Base-by-base conservation (phyloP, 2,113 vertebrate genomes). In the Bos indicus region DNA sequence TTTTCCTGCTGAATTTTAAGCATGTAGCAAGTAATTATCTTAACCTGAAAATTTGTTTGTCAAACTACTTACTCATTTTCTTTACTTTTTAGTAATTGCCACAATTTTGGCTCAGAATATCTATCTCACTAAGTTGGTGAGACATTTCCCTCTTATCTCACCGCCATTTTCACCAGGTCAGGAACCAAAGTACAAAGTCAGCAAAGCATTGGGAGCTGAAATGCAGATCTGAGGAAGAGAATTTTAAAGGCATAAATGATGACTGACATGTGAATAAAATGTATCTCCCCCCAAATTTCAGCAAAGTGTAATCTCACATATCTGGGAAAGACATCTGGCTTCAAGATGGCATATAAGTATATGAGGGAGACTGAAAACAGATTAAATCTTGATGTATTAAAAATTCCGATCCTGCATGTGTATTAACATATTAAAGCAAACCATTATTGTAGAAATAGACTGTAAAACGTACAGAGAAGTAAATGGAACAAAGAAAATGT, bases 311-410 rank as follows among this genome's bases (percentile, higher is more conserved):
- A 94, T 64, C 78, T 86, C 88, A 60, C 36, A 87, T 89, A 95
- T 94, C 78, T 97, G 88, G 48, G 89, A 89, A 91, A 96, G 78
- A 97, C 97, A 98, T 98, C 97, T 98, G 97, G 96, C 71, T 98
- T 97, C 97, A 97, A 98, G 98, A 98, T 98, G 97, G 56, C 87
- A 83, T 36, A 4, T 89, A 93, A 36, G 5, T 52, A 84, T 57
- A 81, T 7, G 33, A 85, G 15, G 54, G n/a, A 97, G 71, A 93
- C 33, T 54, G 21, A 91, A 62, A 86, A 88, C 13, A 94, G 82
- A 97, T 86, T 71, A 96, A 95, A 96, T 83, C 54, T 85, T 43
- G 28, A 93, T 56, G 80, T 87, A 56, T 86, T 95, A 52, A 84
- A 92, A 94, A 89, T 30, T 96, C 28, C 13, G 5, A 80, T 43